Evolutionary conservation across 1,140 invertebrate species (phyloP).

Genomic region (Drosophila erecta): DNA sequence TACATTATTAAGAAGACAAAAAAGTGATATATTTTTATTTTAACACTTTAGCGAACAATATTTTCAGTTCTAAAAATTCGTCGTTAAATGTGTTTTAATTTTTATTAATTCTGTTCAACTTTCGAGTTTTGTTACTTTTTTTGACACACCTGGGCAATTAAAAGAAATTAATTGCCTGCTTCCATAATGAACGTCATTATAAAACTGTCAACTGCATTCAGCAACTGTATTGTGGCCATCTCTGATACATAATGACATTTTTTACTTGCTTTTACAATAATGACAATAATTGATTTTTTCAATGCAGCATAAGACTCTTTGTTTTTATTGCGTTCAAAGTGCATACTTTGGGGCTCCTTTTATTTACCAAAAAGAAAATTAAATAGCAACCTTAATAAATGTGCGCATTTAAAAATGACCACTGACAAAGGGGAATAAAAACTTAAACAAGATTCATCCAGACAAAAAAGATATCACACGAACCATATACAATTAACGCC

Average conservation of each 20-base stretch:
- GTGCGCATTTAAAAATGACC: slow-evolving; percentile 6
- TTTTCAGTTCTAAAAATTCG: no score
- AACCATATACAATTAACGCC: background rate
- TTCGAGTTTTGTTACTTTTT: background rate
- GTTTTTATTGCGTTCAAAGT: slow-evolving; percentile 18
- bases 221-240: slow-evolving; percentile 19
- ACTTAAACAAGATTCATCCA: background rate
- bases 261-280: slow-evolving; percentile 25
- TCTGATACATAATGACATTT: slow-evolving; percentile 27
- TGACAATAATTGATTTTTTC: slow-evolving; percentile 25
- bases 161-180: slow-evolving; percentile 38
- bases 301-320: slow-evolving; percentile 26
- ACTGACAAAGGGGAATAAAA: slow-evolving; percentile 11
- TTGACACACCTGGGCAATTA: slow-evolving; percentile 10
- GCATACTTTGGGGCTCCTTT: slow-evolving; percentile 9
- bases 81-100: no score
- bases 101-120: background rate
- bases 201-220: slow-evolving; percentile 46
- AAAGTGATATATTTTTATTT: background rate
- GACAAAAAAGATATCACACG: slow-evolving; percentile 20
- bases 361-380: slow-evolving; percentile 24
- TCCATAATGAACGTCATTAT: slow-evolving; percentile 39
- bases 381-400: slow-evolving; percentile 38
- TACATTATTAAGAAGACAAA: no score
- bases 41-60: no score